These are phyloP conservation scores for Standfussiana lucernea DNA, from an alignment of 2,888 invertebrate genomes.

Conservation along the genomic window DNA sequence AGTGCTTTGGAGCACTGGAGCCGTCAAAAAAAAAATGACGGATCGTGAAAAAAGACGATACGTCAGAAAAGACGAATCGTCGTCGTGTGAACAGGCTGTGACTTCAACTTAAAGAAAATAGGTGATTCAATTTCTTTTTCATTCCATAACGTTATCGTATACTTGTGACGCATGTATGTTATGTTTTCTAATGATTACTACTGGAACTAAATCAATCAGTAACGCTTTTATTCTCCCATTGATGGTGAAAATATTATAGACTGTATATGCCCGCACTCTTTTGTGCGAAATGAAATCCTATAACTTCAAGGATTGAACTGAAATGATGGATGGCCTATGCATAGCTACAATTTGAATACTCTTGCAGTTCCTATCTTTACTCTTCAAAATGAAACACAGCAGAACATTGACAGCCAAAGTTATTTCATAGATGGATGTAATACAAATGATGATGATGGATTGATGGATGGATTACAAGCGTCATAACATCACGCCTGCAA, in stretches of 20 bases:
- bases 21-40: too few relatives aligned
- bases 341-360: background rate
- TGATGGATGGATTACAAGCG: too few relatives aligned
- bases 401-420: background rate
- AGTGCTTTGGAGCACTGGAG: too few relatives aligned
- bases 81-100: too few relatives aligned
- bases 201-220: constrained; percentile 29
- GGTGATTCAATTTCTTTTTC: constrained; percentile 7
- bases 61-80: too few relatives aligned
- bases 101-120: constrained; percentile 1
- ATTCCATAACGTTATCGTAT: background rate
- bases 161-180: constrained; percentile 13
- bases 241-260: background rate
- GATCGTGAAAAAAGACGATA: too few relatives aligned
- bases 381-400: background rate
- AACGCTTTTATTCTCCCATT: constrained; percentile 48
- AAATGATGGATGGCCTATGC: background rate
- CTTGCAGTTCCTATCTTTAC: background rate
- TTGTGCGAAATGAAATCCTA: background rate
- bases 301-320: background rate
- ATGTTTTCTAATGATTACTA: constrained; percentile 36
- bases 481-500: too few relatives aligned
- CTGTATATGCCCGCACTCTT: background rate
- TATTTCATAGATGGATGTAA: too few relatives aligned
- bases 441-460: too few relatives aligned